A percentile compares a stretch with the other conserved stretches of the same genome.
Conservation (phyloP, 1,140 invertebrate genomes). For the Sesamia nonagrioides region DNA sequence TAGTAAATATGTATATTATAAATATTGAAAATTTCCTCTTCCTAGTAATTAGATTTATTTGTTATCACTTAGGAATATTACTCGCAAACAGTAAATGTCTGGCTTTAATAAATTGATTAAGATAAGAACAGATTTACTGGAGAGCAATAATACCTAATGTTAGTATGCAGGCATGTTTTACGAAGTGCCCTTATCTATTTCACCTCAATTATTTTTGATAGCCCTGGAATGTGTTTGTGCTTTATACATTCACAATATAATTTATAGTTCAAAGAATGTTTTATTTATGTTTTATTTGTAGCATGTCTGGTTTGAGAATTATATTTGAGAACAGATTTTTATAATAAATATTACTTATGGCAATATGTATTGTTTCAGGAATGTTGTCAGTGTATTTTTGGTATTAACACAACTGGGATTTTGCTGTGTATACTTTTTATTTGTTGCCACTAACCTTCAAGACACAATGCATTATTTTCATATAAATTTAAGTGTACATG, state of each 20-base stretch:
- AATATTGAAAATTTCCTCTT: slow-evolving; percentile 41
- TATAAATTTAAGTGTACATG: slow-evolving; percentile 86
- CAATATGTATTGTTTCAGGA: slow-evolving; percentile 87
- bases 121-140: slow-evolving; percentile 28
- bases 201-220: slow-evolving; percentile 14
- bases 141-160: slow-evolving; percentile 17
- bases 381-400: slow-evolving; percentile 92
- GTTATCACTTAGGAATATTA: slow-evolving; percentile 44
- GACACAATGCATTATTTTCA: slow-evolving; percentile 89
- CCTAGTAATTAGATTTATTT: slow-evolving; percentile 31
- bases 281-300: neutral
- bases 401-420: slow-evolving; percentile 98
- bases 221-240: neutral
- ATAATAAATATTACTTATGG: slow-evolving; percentile 14
- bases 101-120: slow-evolving; percentile 34
- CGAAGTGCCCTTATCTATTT: neutral
- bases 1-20: neutral
- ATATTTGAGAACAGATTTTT: neutral
- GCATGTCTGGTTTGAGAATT: slow-evolving; percentile 28
- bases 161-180: slow-evolving; percentile 28
- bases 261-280: neutral
- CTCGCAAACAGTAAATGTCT: slow-evolving; percentile 33
- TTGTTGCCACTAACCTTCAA: slow-evolving; percentile 95
- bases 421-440: slow-evolving; percentile 98
- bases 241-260: neutral